phyloP scores from a whole-genome alignment of 1,140 invertebrate species.

The Listronotus oregonensis region DNA sequence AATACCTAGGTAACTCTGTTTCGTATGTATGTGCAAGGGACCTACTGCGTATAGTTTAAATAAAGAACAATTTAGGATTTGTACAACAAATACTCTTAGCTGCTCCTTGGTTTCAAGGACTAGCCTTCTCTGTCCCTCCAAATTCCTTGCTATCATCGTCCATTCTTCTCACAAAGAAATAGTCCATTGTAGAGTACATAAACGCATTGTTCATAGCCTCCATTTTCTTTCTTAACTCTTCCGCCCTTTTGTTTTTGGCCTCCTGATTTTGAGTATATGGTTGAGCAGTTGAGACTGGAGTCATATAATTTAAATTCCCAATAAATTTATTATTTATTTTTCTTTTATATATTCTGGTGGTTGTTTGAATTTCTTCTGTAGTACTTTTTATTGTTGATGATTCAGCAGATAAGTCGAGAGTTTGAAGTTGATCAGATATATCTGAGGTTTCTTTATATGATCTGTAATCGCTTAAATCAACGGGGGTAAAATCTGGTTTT shows the following conservation, averaged over 20 bases:
- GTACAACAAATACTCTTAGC: too few relatives aligned
- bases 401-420: neutral
- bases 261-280: neutral
- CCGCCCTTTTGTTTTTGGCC: neutral
- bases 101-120: too few relatives aligned
- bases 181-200: neutral
- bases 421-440: neutral
- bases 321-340: neutral
- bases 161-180: constrained; percentile 20
- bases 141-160: neutral
- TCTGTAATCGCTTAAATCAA: neutral
- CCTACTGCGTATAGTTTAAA: too few relatives aligned
- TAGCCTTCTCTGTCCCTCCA: neutral
- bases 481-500: constrained; percentile 11
- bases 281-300: neutral
- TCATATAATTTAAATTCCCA: neutral
- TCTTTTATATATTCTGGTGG: neutral
- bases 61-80: too few relatives aligned
- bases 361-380: neutral
- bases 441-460: neutral
- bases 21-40: too few relatives aligned
- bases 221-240: constrained; percentile 8
- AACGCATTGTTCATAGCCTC: constrained; percentile 16
- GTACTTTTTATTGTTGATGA: neutral
- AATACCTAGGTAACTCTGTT: too few relatives aligned